Conservation (phyloP, 2,888 invertebrate species). For the Willowsia nigromaculata region DNA sequence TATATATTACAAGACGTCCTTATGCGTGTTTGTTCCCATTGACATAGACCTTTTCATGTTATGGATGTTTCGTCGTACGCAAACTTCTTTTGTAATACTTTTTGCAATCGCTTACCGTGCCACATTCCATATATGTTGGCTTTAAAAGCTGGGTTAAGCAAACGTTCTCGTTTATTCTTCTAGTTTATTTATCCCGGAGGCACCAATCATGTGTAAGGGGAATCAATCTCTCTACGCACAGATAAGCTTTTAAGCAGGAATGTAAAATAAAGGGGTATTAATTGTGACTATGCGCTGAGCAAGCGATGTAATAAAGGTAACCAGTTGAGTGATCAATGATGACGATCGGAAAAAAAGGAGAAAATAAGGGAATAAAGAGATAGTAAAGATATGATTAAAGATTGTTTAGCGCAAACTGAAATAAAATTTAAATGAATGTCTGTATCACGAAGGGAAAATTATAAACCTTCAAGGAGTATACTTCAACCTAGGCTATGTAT, state of each 20-base stretch:
- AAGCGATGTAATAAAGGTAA: neutral
- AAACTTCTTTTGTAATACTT: neutral
- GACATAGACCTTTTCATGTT: neutral
- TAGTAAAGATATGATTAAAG: neutral
- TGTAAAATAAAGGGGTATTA: neutral
- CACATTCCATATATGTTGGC: neutral
- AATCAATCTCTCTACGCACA: neutral
- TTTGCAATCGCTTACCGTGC: neutral
- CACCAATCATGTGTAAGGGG: neutral
- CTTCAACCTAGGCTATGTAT: neutral
- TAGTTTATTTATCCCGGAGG: slow-evolving; percentile 31
- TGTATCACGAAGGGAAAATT: neutral
- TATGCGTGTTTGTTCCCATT: neutral
- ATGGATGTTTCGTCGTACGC: neutral
- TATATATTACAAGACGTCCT: neutral
- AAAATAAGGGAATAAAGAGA: slow-evolving; percentile 11
- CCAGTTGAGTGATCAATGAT: neutral
- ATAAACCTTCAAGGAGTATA: neutral
- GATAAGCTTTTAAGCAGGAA: neutral
- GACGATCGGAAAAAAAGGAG: neutral
- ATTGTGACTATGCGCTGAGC: neutral
- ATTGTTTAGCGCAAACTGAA: neutral
- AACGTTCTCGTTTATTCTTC: slow-evolving; percentile 13
- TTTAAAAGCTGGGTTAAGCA: neutral
- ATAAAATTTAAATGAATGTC: neutral